Evolutionary conservation across 1,140 invertebrate species (phyloP).

Genomic region (Cydia splendana): DNA sequence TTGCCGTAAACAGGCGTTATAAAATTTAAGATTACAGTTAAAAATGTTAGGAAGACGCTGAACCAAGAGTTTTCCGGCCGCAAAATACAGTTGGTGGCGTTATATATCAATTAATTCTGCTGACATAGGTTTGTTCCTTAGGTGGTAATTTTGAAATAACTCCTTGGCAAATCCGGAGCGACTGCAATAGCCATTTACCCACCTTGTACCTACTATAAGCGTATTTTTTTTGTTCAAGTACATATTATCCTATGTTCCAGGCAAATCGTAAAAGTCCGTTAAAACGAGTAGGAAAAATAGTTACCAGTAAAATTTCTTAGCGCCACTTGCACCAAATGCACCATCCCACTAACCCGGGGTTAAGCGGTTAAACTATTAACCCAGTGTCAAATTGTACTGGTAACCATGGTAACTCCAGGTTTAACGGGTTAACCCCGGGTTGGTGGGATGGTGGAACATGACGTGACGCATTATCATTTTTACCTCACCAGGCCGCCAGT

Average conservation of each 20-base stretch:
- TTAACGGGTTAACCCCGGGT: too few relatives aligned
- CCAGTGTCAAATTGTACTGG: too few relatives aligned
- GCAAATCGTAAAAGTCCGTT: too few relatives aligned
- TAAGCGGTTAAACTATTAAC: too few relatives aligned
- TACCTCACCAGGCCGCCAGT: neutral
- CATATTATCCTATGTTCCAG: too few relatives aligned
- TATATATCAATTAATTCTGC: conserved; percentile 5
- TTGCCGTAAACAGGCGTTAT: neutral
- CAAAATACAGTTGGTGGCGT: neutral
- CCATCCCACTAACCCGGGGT: too few relatives aligned
- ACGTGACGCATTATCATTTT: neutral
- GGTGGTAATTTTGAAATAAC: neutral
- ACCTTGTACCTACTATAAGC: neutral
- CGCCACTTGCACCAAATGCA: too few relatives aligned
- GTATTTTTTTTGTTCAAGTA: too few relatives aligned
- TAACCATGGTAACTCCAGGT: too few relatives aligned
- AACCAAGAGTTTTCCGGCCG: neutral
- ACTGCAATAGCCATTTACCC: neutral
- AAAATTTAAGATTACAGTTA: neutral
- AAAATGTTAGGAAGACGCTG: neutral
- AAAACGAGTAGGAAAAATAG: too few relatives aligned
- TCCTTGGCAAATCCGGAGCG: neutral
- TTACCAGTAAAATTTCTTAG: too few relatives aligned
- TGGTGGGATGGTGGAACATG: too few relatives aligned
- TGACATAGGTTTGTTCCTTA: conserved; percentile 4